A percentile compares a stretch with the other conserved stretches of the same genome.
phyloP scores from a whole-genome alignment of 1,140 invertebrate genomes.

The Hormaphis cornu region DNA sequence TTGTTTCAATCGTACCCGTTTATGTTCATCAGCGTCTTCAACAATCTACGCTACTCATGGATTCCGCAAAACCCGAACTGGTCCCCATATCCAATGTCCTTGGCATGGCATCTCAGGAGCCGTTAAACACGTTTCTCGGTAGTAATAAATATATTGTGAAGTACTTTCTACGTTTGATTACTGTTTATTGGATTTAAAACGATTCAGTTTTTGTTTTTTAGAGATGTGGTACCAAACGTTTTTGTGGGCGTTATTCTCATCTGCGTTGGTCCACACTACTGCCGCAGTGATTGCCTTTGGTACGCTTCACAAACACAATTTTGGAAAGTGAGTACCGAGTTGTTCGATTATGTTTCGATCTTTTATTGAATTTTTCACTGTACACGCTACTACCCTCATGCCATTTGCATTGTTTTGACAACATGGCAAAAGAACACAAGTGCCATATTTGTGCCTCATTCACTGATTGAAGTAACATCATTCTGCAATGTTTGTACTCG shows the following conservation, averaged over 20 bases:
- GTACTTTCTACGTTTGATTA: neutral
- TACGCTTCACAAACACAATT: conserved; percentile 81
- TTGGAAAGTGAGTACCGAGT: conserved; percentile 60
- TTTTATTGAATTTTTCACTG: neutral
- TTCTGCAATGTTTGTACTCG: no score
- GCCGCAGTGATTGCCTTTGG: conserved; percentile 83
- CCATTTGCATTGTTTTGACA: no score
- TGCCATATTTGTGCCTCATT: no score
- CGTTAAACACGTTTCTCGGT: conserved; percentile 27
- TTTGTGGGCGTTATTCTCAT: conserved; percentile 87
- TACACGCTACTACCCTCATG: no score
- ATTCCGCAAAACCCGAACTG: conserved; percentile 11
- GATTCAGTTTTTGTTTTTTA: conserved; percentile 45
- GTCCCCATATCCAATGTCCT: conserved; percentile 19
- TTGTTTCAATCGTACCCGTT: no score
- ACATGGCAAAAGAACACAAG: no score
- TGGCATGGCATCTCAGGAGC: conserved; percentile 14
- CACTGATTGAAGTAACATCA: no score
- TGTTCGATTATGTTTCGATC: neutral
- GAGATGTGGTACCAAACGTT: conserved; percentile 96
- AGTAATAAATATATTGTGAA: neutral
- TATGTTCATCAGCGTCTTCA: no score
- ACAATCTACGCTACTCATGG: conserved; percentile 1
- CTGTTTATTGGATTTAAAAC: neutral
- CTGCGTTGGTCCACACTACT: conserved; percentile 80